Evolutionary conservation across 2,113 vertebrate species (phyloP).

Genomic region (Castor canadensis): DNA sequence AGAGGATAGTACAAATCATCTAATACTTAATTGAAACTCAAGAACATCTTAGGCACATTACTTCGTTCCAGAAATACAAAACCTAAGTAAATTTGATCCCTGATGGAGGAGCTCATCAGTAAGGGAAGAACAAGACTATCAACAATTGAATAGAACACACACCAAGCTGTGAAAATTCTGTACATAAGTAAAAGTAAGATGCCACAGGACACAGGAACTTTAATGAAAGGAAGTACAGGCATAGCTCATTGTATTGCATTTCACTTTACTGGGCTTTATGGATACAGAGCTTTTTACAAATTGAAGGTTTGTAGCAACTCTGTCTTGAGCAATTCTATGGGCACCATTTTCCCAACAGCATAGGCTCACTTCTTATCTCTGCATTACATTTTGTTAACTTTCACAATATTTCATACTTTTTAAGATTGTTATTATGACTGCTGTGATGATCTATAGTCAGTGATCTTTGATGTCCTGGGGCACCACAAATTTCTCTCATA

Average conservation of each 20-base stretch:
- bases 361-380: neutral
- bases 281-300: neutral
- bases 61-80: neutral
- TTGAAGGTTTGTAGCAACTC: neutral
- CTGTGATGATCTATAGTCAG: too few relatives aligned
- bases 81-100: neutral
- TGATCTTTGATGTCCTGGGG: neutral
- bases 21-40: neutral
- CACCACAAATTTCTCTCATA: too few relatives aligned
- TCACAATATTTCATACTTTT: too few relatives aligned
- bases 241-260: neutral
- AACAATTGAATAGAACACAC: neutral
- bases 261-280: neutral
- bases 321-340: neutral
- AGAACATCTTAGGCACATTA: neutral
- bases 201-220: neutral
- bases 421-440: neutral
- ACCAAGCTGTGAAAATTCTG: neutral
- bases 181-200: neutral
- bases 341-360: neutral
- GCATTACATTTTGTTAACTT: neutral
- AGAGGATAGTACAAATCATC: neutral
- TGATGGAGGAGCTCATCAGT: neutral
- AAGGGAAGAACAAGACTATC: neutral
- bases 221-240: neutral